Conservation (phyloP, 2,888 invertebrate species). For the Carcina quercana region DNA sequence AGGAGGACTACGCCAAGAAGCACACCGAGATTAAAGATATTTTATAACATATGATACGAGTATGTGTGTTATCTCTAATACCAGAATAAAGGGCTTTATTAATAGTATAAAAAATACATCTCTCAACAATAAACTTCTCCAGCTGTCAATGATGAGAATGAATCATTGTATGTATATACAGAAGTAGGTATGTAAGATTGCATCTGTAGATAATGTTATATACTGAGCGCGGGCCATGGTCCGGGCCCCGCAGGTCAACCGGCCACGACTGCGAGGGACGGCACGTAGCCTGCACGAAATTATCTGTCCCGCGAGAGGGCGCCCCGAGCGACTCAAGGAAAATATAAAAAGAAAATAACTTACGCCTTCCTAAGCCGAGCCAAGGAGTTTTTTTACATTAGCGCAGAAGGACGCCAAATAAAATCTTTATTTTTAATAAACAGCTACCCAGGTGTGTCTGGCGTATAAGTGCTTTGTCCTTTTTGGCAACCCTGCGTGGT, state of each 20-base stretch:
- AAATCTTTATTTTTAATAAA: constrained; percentile 47
- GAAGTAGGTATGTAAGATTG: too few species aligned
- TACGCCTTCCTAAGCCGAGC: constrained; percentile 48
- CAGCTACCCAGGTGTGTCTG: constrained; percentile 28
- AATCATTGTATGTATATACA: too few species aligned
- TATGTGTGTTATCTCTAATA: too few species aligned
- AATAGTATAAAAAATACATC: too few species aligned
- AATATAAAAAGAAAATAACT: constrained; percentile 64
- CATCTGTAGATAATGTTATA: too few species aligned
- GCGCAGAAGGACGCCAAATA: constrained; percentile 42
- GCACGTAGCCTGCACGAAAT: constrained; percentile 60
- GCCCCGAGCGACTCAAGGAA: constrained; percentile 44
- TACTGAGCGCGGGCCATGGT: too few species aligned
- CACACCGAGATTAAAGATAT: too few species aligned
- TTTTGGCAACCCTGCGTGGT: constrained; percentile 13
- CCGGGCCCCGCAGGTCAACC: constrained; percentile 42
- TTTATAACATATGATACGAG: too few species aligned
- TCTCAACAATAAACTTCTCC: too few species aligned
- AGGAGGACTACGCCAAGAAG: too few species aligned
- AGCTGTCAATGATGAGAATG: too few species aligned
- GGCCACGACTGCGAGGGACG: constrained; percentile 39
- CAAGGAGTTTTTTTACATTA: constrained; percentile 42
- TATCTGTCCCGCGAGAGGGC: constrained; percentile 52
- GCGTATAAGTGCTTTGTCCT: constrained; percentile 22
- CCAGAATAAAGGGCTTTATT: too few species aligned